Evolutionary conservation across 1,140 invertebrate species (phyloP).

Genomic region (Macrocentrus cingulum): DNA sequence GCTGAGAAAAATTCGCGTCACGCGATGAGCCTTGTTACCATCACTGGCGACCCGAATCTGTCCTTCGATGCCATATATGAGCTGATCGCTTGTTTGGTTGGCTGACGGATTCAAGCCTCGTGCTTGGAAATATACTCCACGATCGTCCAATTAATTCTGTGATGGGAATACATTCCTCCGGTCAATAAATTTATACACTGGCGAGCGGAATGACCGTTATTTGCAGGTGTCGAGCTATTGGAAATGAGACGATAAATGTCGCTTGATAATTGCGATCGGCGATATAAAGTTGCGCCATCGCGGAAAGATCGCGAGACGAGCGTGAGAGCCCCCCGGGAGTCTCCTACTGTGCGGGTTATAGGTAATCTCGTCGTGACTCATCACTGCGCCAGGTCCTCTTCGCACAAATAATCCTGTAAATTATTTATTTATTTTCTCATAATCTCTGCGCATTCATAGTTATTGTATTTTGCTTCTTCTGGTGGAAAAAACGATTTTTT

Average conservation of each 20-base stretch:
- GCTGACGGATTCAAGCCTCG: background rate
- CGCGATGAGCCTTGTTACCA: conserved; percentile 16
- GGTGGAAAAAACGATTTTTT: no score
- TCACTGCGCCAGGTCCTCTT: no score
- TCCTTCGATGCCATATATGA: conserved; percentile 26
- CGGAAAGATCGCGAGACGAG: background rate
- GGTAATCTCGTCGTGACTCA: no score
- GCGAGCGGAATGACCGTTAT: conserved; percentile 3
- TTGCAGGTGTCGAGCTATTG: conserved; percentile 16
- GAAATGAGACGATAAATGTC: conserved; percentile 20
- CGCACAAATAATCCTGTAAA: no score
- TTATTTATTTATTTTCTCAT: no score
- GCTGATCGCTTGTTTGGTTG: background rate
- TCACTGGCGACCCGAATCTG: conserved; percentile 50
- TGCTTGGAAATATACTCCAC: conserved; percentile 9
- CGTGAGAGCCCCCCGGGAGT: background rate
- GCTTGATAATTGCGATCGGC: conserved; percentile 16
- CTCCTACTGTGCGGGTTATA: no score
- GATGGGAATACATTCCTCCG: background rate
- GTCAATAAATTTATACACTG: conserved; percentile 8
- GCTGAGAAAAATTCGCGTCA: no score
- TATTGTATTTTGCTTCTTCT: no score
- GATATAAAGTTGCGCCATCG: background rate
- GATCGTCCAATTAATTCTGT: conserved; percentile 16
- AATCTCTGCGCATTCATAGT: no score